These are phyloP conservation scores for Leptinotarsa tumamoca DNA, from an alignment of 2,888 invertebrate genomes.

Conservation along the genomic window DNA sequence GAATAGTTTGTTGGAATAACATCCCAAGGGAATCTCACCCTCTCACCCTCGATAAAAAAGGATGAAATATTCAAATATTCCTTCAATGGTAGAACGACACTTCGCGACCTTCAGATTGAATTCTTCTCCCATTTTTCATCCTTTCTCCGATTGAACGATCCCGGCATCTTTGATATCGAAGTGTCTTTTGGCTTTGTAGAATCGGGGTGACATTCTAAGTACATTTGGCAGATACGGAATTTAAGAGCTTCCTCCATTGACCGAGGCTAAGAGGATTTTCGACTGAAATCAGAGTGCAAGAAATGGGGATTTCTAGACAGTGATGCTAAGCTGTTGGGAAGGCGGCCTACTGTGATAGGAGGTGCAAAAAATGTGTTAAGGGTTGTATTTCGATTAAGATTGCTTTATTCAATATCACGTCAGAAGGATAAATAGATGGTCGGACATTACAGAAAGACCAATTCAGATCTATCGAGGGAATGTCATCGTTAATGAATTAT, in stretches of 20 bases:
- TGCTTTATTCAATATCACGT: background rate
- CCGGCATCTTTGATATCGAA: constrained; percentile 9
- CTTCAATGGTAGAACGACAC: background rate
- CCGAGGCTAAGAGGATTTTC: constrained; percentile 13
- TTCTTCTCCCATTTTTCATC: constrained; percentile 1
- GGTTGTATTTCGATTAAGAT: constrained; percentile 40
- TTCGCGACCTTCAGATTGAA: background rate
- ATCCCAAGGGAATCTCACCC: too few species aligned
- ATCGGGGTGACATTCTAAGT: constrained; percentile 10
- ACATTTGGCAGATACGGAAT: constrained; percentile 15
- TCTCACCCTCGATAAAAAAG: background rate
- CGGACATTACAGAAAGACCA: too few species aligned
- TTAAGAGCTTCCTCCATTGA: constrained; percentile 9
- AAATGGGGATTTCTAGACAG: constrained; percentile 17
- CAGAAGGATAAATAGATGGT: too few species aligned
- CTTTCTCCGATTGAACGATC: background rate
- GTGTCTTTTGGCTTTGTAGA: constrained; percentile 5
- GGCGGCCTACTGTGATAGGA: background rate
- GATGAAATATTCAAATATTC: constrained; percentile 15
- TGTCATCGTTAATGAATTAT: too few species aligned
- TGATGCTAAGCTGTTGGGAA: background rate
- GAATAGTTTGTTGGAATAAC: too few species aligned
- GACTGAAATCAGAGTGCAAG: constrained; percentile 9
- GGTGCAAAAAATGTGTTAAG: background rate
- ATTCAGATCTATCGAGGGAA: too few species aligned